Evolutionary conservation across 2,888 invertebrate genomes (phyloP).

Genomic region (Tiphia femorata): DNA sequence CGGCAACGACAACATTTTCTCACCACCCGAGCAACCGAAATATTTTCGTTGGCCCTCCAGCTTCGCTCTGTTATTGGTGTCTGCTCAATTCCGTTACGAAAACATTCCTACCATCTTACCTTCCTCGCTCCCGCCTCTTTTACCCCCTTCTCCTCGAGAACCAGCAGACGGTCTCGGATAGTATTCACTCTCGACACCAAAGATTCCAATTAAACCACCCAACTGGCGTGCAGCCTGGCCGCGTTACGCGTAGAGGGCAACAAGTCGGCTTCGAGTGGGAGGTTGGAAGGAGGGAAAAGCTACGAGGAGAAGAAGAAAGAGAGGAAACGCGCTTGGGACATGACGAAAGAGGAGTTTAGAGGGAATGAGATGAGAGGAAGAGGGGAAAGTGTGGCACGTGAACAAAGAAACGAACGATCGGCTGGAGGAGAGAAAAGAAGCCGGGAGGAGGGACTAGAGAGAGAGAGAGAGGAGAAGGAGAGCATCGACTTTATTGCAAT

Average conservation of each 20-base stretch:
- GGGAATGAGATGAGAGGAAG: not conserved
- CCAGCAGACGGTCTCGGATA: too few relatives aligned
- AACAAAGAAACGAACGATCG: not conserved
- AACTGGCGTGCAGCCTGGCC: not conserved
- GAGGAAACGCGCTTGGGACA: not conserved
- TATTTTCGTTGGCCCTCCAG: too few relatives aligned
- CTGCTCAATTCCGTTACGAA: too few relatives aligned
- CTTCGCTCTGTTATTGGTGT: too few relatives aligned
- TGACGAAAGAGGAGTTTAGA: not conserved
- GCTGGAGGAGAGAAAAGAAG: not conserved
- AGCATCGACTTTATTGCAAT: slow-evolving; percentile 26
- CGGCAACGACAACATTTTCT: too few relatives aligned
- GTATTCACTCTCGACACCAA: too few relatives aligned
- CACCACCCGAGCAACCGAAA: too few relatives aligned
- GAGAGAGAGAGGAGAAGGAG: slow-evolving; percentile 26
- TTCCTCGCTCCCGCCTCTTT: too few relatives aligned
- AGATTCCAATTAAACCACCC: not conserved
- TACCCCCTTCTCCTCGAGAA: too few relatives aligned
- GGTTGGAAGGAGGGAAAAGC: not conserved
- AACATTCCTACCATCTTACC: too few relatives aligned
- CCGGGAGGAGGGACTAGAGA: not conserved
- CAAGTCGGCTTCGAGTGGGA: slow-evolving; percentile 1
- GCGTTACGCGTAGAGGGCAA: not conserved
- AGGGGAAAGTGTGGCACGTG: not conserved
- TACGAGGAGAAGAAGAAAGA: not conserved